Conservation (phyloP, 1,140 invertebrate genomes). For the Brevipalpus yothersi region DNA sequence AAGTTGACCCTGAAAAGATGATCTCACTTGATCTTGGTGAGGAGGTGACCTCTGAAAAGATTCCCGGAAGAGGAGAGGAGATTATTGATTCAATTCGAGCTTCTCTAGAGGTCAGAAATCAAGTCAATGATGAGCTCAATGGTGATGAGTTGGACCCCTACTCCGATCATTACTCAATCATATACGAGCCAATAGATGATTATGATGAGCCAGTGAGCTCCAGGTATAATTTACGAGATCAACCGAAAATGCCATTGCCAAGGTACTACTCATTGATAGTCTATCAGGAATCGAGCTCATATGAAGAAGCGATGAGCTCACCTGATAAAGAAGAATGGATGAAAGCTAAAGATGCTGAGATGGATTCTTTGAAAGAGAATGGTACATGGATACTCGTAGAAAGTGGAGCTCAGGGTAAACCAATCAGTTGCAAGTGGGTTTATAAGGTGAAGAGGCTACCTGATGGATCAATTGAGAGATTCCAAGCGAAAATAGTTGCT, state of each 20-base stretch:
- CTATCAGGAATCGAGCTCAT: background rate
- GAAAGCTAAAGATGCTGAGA: conserved; percentile 3
- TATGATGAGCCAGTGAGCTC: background rate
- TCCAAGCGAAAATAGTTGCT: conserved; percentile 5
- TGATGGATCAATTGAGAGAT: conserved; percentile 4
- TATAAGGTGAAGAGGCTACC: conserved; percentile 4
- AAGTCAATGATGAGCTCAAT: too few relatives aligned
- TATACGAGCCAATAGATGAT: too few relatives aligned
- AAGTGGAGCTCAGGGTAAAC: background rate
- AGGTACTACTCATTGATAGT: background rate
- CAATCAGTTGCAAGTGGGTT: conserved; percentile 6
- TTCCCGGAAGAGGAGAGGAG: too few relatives aligned
- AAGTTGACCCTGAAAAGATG: too few relatives aligned
- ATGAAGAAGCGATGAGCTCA: background rate
- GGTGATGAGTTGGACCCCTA: too few relatives aligned
- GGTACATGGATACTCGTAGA: background rate
- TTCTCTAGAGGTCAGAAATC: too few relatives aligned
- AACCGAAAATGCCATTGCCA: background rate
- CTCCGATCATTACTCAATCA: too few relatives aligned
- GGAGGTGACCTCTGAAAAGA: too few relatives aligned
- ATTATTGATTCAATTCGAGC: too few relatives aligned
- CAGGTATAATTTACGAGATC: background rate
- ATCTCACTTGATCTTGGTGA: too few relatives aligned
- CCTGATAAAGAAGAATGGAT: conserved; percentile 1
- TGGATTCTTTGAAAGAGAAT: background rate